These are phyloP conservation scores for Lithobates pipiens DNA, from an alignment of 2,797 vertebrate genomes.

Conservation along the genomic window DNA sequence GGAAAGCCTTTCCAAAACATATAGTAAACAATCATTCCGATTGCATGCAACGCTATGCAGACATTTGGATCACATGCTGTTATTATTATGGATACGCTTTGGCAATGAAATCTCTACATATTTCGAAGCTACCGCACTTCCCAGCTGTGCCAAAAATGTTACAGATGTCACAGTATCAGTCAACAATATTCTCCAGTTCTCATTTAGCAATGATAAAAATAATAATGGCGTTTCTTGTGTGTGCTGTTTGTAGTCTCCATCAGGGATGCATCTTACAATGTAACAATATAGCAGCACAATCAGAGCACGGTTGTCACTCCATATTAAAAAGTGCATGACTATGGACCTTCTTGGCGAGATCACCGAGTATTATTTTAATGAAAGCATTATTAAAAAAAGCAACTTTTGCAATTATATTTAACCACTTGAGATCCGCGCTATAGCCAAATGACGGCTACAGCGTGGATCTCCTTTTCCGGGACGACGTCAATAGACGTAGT, in stretches of 20 bases:
- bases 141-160: neutral
- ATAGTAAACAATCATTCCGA: neutral
- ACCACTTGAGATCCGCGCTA: too few relatives aligned
- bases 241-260: neutral
- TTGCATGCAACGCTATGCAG: neutral
- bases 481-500: too few relatives aligned
- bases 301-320: too few relatives aligned
- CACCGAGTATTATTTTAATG: too few relatives aligned
- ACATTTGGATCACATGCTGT: neutral
- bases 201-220: neutral
- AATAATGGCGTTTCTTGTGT: neutral
- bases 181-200: neutral
- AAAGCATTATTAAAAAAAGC: too few relatives aligned
- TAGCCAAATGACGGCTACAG: too few relatives aligned
- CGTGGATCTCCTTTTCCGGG: too few relatives aligned
- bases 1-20: neutral
- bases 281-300: too few relatives aligned
- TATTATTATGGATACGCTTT: neutral
- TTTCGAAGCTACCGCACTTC: neutral
- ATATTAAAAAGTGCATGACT: too few relatives aligned
- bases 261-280: neutral
- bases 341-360: too few relatives aligned
- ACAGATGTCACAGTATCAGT: neutral
- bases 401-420: too few relatives aligned
- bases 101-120: constrained; percentile 3